These are phyloP conservation scores for Brevimyrus niger DNA, from an alignment of 2,113 vertebrate genomes.

Conservation along the genomic window DNA sequence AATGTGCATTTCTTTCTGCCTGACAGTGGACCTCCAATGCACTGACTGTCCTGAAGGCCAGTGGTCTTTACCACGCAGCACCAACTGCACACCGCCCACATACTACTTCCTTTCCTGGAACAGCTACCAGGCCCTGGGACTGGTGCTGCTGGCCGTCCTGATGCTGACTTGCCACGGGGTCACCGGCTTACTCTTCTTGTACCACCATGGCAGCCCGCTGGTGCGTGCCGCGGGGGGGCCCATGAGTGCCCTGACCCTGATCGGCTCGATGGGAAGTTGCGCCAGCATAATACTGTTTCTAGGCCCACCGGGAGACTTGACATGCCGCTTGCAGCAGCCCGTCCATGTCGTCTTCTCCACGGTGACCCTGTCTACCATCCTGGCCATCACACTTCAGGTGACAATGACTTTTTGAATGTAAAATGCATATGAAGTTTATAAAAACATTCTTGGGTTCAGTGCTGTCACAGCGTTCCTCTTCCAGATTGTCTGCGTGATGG, in stretches of 20 bases:
- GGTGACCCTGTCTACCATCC: slow-evolving; percentile 60
- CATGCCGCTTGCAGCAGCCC: slow-evolving; percentile 61
- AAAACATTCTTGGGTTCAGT: not conserved
- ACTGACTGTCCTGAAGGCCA: slow-evolving; percentile 54
- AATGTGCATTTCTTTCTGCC: not conserved
- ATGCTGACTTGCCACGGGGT: slow-evolving; percentile 33
- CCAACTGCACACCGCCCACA: slow-evolving; percentile 48
- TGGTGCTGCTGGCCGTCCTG: slow-evolving; percentile 41
- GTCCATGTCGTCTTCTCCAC: slow-evolving; percentile 61
- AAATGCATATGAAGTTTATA: not conserved
- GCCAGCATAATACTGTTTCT: slow-evolving; percentile 62
- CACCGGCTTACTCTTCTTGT: slow-evolving; percentile 51
- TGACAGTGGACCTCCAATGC: slow-evolving; percentile 62
- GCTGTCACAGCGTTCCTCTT: slow-evolving; percentile 28
- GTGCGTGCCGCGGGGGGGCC: slow-evolving; percentile 60
- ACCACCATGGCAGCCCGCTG: slow-evolving; percentile 47
- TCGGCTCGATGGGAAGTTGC: slow-evolving; percentile 52
- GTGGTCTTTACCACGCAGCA: slow-evolving; percentile 64
- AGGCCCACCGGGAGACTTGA: slow-evolving; percentile 48
- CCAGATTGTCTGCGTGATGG: slow-evolving; percentile 61
- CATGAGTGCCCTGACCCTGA: slow-evolving; percentile 51
- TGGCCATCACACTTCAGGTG: slow-evolving; percentile 65
- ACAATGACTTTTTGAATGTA: slow-evolving; percentile 18
- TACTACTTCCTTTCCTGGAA: slow-evolving; percentile 60
- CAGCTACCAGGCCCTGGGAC: slow-evolving; percentile 32